These are phyloP conservation scores for Limnothrissa miodon DNA, from an alignment of 2,113 vertebrate species.

Conservation along the genomic window DNA sequence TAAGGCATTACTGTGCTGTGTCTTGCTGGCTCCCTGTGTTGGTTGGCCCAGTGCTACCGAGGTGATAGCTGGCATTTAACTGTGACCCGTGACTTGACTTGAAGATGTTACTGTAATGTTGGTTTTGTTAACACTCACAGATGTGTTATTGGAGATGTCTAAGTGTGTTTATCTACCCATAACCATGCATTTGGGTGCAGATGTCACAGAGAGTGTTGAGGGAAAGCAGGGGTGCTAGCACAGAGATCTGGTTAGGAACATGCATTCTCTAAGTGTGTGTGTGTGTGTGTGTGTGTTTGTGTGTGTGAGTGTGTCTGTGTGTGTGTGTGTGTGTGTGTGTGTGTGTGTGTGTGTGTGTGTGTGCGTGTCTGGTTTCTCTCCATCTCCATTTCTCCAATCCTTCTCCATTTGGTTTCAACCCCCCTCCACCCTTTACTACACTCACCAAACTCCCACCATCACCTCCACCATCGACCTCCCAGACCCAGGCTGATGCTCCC, in stretches of 20 bases:
- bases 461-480: background rate
- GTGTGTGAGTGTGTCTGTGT: slow-evolving; percentile 9
- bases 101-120: background rate
- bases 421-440: background rate
- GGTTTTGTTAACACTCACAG: background rate
- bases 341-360: background rate
- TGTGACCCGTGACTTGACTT: background rate
- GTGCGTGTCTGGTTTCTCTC: slow-evolving; percentile 7
- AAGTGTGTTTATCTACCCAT: background rate
- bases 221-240: slow-evolving; percentile 1
- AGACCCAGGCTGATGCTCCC: background rate
- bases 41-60: background rate
- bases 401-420: background rate
- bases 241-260: background rate
- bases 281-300: no score
- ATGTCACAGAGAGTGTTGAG: background rate
- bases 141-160: slow-evolving; percentile 7
- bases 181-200: background rate
- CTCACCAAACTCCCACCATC: background rate
- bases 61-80: background rate
- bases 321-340: slow-evolving; percentile 1
- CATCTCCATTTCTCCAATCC: slow-evolving; percentile 13
- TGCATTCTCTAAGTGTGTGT: background rate
- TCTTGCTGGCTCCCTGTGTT: background rate
- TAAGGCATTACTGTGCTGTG: slow-evolving; percentile 48